Conservation (phyloP, 2,113 vertebrate species). For the Mesocricetus auratus region DNA sequence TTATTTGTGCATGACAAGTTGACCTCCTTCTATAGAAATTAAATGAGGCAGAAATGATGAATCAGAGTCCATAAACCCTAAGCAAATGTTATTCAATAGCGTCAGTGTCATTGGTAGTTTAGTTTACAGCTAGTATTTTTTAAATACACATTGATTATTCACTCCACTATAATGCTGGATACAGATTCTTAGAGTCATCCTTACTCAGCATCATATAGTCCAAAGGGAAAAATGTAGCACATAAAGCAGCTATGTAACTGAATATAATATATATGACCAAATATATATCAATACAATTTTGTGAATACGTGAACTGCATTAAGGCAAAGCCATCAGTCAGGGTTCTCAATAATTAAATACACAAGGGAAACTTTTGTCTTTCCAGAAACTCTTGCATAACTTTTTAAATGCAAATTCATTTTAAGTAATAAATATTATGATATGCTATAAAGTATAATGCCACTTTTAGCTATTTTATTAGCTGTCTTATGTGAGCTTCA, state of each 20-base stretch:
- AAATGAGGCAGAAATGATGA: not conserved
- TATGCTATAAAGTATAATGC: not conserved
- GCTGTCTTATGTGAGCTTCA: not conserved
- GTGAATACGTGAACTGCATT: not conserved
- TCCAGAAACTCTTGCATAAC: not conserved
- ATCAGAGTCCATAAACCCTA: not conserved
- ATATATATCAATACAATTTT: not conserved
- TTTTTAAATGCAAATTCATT: conserved; percentile 29
- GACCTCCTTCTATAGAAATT: not conserved
- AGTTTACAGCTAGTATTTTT: not conserved
- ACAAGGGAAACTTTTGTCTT: not conserved
- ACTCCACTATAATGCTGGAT: not conserved
- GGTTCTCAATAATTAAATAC: not conserved
- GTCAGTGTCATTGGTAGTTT: not conserved
- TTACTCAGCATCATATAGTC: not conserved
- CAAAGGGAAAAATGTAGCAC: not conserved
- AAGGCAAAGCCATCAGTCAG: not conserved
- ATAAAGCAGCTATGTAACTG: not conserved
- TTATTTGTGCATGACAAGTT: not conserved
- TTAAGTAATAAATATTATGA: not conserved
- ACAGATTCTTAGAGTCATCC: not conserved
- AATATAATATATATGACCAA: not conserved
- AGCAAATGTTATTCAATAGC: not conserved
- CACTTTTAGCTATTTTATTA: not conserved
- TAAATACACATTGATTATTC: not conserved